Conservation (phyloP, 1,140 invertebrate species). For the Zelostemma sp. region DNA sequence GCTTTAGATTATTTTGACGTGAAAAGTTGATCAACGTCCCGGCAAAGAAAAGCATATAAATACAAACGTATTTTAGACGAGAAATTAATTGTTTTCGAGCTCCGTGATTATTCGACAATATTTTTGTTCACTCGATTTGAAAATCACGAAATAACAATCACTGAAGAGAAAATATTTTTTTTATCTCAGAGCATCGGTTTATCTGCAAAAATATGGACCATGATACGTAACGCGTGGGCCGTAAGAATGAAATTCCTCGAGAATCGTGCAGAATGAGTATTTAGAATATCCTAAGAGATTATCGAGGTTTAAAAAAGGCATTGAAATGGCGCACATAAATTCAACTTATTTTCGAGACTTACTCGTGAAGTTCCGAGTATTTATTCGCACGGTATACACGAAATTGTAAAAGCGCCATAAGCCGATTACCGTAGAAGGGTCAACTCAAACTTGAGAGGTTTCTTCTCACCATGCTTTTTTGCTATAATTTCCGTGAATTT, state of each 20-base stretch:
- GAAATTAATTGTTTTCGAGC: too few species aligned
- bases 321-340: constrained; percentile 60
- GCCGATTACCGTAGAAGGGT: constrained; percentile 61
- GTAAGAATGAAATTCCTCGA: constrained; percentile 30
- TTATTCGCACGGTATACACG: constrained; percentile 56
- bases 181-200: constrained; percentile 18
- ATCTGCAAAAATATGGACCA: constrained; percentile 39
- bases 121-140: too few species aligned
- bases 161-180: not conserved
- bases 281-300: constrained; percentile 48
- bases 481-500: constrained; percentile 15
- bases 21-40: not conserved
- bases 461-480: constrained; percentile 42
- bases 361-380: constrained; percentile 44
- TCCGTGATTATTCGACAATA: too few species aligned
- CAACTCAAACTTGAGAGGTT: constrained; percentile 55
- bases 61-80: not conserved
- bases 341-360: constrained; percentile 58
- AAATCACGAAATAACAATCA: too few species aligned
- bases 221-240: constrained; percentile 35
- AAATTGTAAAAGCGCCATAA: constrained; percentile 61
- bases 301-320: constrained; percentile 43
- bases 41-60: not conserved
- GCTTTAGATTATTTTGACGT: not conserved
- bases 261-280: constrained; percentile 32